Conservation (phyloP, 2,113 vertebrate genomes). For the rat (Rattus norvegicus) region GRCr8 NC_086022.1:145084501-145085000, state of each 20-base stretch:
- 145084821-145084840: neutral
- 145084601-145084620: constrained; percentile 31
- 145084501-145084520: constrained; percentile 8
- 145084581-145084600: constrained; percentile 50
- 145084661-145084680: constrained; percentile 26
- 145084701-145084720: neutral
- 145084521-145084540: neutral
- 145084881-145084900: neutral
- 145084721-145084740: neutral
- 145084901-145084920: neutral
- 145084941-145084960: neutral
- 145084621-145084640: neutral
- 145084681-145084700: neutral
- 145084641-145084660: constrained; percentile 38
- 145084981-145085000: neutral
- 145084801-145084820: constrained; percentile 23
- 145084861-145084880: neutral
- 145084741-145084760: constrained; percentile 5
- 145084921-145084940: neutral
- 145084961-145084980: neutral
- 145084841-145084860: neutral
- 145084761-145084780: neutral
- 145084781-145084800: neutral
- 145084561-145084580: constrained; percentile 32
- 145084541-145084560: constrained; percentile 57